Evolutionary conservation across 92 coral and sea anemone genomes (phyloP), one percentile per base, ranked within the genome.

Genomic region (Heliopora coerulea): DNA sequence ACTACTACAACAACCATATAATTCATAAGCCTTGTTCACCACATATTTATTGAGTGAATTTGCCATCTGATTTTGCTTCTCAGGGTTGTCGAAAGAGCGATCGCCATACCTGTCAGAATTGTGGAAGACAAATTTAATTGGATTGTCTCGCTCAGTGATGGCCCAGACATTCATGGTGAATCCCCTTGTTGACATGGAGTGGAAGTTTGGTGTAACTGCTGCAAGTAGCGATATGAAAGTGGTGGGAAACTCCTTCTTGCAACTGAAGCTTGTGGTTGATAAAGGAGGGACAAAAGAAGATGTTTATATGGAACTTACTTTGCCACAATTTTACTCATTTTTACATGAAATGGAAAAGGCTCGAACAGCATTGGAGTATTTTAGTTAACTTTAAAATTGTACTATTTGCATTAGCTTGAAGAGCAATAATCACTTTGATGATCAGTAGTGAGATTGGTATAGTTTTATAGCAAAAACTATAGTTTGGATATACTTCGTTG

Each of bases 171-270:
- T 95, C 57, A 87, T 86, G 84, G 91, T 89, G 44, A 95, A 95
- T 50, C 95, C 91, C 49, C 88, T 95, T 12, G 93, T 95, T 12
- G 98, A 95, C 74, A 95, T 95, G 98, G 98, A 95, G 69, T 95
- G 98, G 98, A 95, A 95, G 52, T 95, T 95, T 95, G 98, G 98
- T 1, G 98, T 95, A n/a, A 95, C 98, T 1, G 91, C 98, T 30
- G 91, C 91, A 56, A 95, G 95, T 72, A 95, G 85, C 65, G 98
- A 95, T 72, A 74, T 95, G 65, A 95, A 88, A 58, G 98, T 95
- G 57, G 91, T 95, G 5, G 98, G 98, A 46, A 93, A 95, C 59
- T 89, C 98, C 6, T 95, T 95, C 80, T 82, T 95, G 62, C 98
- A 95, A 79, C 72, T 95, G 44, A 95, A 95, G 78, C 96, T 95